phyloP scores from a whole-genome alignment of 2,113 vertebrate genomes.

The Oceanites oceanicus region DNA sequence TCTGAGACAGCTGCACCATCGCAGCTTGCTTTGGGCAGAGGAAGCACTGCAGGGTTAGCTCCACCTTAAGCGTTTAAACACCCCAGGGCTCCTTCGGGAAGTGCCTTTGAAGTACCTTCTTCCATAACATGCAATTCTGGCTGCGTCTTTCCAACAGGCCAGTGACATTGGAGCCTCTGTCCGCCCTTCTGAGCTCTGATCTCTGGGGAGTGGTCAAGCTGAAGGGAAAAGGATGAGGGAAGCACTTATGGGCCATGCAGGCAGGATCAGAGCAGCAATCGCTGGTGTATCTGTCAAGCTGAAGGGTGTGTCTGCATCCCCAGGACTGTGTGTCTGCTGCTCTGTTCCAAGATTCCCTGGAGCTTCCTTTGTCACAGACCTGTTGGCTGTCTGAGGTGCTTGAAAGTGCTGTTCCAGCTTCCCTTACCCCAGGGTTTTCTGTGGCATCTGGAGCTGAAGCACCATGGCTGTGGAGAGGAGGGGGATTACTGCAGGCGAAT shows the following conservation, averaged over 20 bases:
- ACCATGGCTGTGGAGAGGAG: rapidly evolving
- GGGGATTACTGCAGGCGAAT: too few species aligned
- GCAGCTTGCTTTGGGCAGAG: background rate
- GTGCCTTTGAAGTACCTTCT: background rate
- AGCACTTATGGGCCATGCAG: background rate
- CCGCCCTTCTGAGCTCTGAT: background rate
- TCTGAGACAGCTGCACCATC: rapidly evolving
- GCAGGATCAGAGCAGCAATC: background rate
- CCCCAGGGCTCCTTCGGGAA: background rate
- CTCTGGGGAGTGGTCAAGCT: background rate
- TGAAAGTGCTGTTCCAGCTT: background rate
- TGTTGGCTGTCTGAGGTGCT: background rate
- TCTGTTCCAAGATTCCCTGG: background rate
- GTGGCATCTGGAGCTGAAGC: background rate
- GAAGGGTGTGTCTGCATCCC: background rate
- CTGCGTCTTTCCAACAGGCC: background rate
- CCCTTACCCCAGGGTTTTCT: rapidly evolving
- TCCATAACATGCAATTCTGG: background rate
- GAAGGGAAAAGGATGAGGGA: background rate
- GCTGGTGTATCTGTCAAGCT: rapidly evolving
- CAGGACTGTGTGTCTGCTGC: background rate
- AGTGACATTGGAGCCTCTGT: rapidly evolving
- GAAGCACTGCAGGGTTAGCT: background rate
- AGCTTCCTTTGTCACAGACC: background rate
- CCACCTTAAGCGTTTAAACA: background rate